Evolutionary conservation across 2,113 vertebrate genomes (phyloP).

Genomic region (Mastomys coucha): DNA sequence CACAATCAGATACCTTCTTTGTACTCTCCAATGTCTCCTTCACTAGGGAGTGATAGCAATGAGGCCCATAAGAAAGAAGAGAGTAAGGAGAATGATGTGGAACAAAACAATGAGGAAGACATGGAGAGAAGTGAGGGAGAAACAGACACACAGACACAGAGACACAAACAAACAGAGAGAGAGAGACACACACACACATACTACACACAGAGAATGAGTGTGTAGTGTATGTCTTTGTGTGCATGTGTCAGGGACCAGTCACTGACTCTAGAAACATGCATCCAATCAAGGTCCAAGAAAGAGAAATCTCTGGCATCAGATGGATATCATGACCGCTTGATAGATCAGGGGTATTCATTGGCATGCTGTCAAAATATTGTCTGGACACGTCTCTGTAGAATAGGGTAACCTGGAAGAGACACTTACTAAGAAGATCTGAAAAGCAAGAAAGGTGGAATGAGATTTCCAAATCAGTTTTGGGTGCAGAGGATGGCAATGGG

Average conservation of each 20-base stretch:
- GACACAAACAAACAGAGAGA: not conserved
- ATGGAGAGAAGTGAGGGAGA: not conserved
- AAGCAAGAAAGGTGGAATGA: not conserved
- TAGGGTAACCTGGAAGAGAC: not conserved
- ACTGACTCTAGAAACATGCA: not conserved
- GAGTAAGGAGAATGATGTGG: not conserved
- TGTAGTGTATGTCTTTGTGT: no score
- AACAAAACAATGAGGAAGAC: not conserved
- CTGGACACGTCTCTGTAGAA: not conserved
- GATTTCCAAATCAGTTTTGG: not conserved
- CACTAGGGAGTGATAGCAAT: not conserved
- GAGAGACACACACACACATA: no score
- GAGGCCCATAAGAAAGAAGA: not conserved
- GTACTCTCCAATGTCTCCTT: not conserved
- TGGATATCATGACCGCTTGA: not conserved
- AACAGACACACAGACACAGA: not conserved
- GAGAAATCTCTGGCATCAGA: not conserved
- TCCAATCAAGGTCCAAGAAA: not conserved
- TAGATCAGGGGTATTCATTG: no score
- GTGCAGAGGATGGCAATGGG: not conserved
- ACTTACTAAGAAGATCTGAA: not conserved
- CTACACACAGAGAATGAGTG: no score
- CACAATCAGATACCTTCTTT: not conserved
- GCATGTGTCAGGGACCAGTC: not conserved
- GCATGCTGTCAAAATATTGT: not conserved